These are phyloP conservation scores for Sminthurides aquaticus DNA, from an alignment of 2,888 invertebrate species.

Conservation along the genomic window DNA sequence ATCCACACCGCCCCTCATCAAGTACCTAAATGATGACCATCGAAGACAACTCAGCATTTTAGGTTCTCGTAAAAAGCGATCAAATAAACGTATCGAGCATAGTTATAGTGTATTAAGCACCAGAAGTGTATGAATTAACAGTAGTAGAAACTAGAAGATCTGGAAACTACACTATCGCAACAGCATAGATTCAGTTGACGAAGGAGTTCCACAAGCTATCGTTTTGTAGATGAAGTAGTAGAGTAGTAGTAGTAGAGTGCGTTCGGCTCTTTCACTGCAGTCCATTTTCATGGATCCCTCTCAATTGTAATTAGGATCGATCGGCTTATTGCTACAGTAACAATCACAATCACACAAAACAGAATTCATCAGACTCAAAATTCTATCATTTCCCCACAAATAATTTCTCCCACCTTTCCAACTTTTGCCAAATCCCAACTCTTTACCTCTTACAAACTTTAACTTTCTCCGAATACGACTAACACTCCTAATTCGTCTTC, in stretches of 20 bases:
- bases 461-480: too few species aligned
- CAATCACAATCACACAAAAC: constrained; percentile 27
- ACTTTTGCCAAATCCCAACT: too few species aligned
- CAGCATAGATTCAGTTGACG: neutral
- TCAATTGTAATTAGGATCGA: constrained; percentile 33
- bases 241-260: constrained; percentile 15
- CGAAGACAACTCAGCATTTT: constrained; percentile 39
- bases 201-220: neutral
- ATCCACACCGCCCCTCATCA: neutral
- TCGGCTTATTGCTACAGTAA: constrained; percentile 36
- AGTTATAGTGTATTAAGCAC: neutral
- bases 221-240: constrained; percentile 19
- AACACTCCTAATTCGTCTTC: too few species aligned
- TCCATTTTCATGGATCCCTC: neutral
- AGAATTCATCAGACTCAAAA: constrained; percentile 6
- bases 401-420: too few species aligned
- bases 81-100: neutral
- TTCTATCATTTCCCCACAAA: too few species aligned
- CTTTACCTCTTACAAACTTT: too few species aligned
- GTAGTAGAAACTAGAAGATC: neutral
- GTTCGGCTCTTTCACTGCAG: neutral
- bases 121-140: neutral
- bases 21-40: neutral
- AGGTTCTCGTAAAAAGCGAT: constrained; percentile 25
- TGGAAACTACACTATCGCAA: neutral